Base-by-base conservation (phyloP, 2,113 vertebrate species). In the Micronycteris hirsuta region DNA sequence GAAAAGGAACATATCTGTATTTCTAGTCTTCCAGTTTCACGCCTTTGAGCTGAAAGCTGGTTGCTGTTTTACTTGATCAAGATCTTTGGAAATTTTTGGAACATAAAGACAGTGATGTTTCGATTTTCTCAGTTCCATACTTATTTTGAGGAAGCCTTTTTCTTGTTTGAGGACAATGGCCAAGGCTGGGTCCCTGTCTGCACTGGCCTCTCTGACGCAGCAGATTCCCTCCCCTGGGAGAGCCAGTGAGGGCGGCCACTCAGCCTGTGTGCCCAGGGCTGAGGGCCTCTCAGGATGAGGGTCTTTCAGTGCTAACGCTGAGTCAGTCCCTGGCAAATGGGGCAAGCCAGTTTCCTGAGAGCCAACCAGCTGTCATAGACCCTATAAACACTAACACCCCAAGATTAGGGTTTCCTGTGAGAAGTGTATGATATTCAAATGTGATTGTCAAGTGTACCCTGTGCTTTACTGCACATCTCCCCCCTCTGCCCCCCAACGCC, bases 1-100 rank as follows among this genome's bases (percentile, higher is more conserved):
- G 68, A 65, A 90, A 70, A 91, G 45, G 70, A 92, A 67, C 49
- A 9, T 16, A 74, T 78, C 41, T 47, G 3, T 63, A 52, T 73
- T 88, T 67, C 36, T 28, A 70, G 22, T 61, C 16, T 91, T 89
- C 47, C 7, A 52, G 58, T 68, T 89, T 89, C 33, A 90, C 28
- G 47, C 7, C 28, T 94, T 47, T 91, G 58, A 88, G 73, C 36
- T 70, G 20, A 88, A 90, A 95, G 93, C 20, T 78, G 15, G 63
- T 43, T 93, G 47, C 47, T 85, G 61, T 65, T 95, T 93, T 94
- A 84, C 61, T 87, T 83, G 28, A 82, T 31, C 11, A 93, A 91
- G 77, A 88, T 31, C 63, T 80, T 80, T 85, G 26, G 80, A 92
- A 89, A 92, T 47, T 67, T 78, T 70, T 94, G 33, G 82, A 85